Evolutionary conservation across 2,888 invertebrate species (phyloP), one percentile per base, ranked within the genome.

Genomic region (Melikaiella ostensackeni): DNA sequence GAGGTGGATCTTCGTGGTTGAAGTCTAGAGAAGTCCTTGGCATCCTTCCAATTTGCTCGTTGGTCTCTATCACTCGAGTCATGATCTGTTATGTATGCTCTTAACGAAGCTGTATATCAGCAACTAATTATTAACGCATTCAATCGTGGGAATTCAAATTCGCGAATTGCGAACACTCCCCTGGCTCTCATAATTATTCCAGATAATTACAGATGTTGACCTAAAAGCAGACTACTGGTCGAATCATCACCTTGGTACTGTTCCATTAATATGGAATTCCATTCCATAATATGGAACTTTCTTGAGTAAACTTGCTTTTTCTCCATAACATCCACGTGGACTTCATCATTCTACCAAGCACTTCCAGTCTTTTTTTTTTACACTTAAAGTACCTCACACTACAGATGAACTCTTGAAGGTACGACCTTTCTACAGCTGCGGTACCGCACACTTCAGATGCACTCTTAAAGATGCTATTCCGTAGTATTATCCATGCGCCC

Each of bases 181-280:
- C 42, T 21, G 42, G 13, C 64, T 64, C 64, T 42, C 38, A 24
- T 64, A 42, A 64, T 64, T 42, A 64, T 42, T 64, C 38, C 64
- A 42, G 24, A 42, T 27, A 64, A 64, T 42, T 42, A 64, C 6
- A 1, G 21, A 24, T 42, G 42, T 42, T 64, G 64, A 64, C 42
- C 64, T 13, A 24, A 42, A 38, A 38, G 35, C 38, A 24, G 24
- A 64, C 42, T 42, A 64, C 16, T 42, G 38, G 13, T 42, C 9
- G 24, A 35, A 64, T 64, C 38, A 42, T 64, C 63, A 35, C 16
- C 63, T 6, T 38, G 21, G 35, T 35, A 24, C 38, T 57, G 11
- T 74, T 38, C 59, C 21, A 33, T 73, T n/a, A n/a, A n/a, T n/a
- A n/a, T n/a, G n/a, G n/a, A n/a, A n/a, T n/a, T n/a, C n/a, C n/a